Percentiles rank a stretch among this genome's conserved stretches.
Evolutionary conservation across 2,797 vertebrate species (phyloP).

Genomic region (Takifugu ocellatus): DNA sequence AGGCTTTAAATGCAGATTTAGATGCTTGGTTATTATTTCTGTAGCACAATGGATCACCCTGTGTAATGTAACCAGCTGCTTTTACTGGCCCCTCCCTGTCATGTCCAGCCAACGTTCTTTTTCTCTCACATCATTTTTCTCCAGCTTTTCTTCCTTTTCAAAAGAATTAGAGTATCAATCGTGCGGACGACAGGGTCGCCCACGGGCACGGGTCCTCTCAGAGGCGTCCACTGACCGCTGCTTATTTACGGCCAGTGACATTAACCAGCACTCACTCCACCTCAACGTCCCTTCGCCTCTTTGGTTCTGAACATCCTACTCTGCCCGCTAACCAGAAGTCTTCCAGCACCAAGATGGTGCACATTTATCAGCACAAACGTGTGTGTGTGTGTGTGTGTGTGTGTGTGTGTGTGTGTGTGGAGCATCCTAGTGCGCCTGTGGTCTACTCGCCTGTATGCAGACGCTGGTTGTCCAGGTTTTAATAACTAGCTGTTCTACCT

Average conservation of each 20-base stretch:
- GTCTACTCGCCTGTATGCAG: slow-evolving; percentile 10
- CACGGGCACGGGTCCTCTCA: slow-evolving; percentile 56
- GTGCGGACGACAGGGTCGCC: slow-evolving; percentile 41
- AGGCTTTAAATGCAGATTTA: slow-evolving; percentile 65
- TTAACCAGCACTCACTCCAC: slow-evolving; percentile 58
- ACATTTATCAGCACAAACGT: neutral
- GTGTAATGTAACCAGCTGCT: slow-evolving; percentile 71
- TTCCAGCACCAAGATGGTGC: slow-evolving; percentile 6
- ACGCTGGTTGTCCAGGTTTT: slow-evolving; percentile 25
- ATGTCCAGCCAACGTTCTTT: slow-evolving; percentile 24
- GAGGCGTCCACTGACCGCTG: slow-evolving; percentile 64
- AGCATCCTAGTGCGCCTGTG: neutral
- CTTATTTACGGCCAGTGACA: slow-evolving; percentile 63
- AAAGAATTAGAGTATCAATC: slow-evolving; percentile 58
- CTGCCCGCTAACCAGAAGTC: slow-evolving; percentile 26
- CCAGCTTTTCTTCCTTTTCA: slow-evolving; percentile 47
- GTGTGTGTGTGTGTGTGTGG: slow-evolving; percentile 4
- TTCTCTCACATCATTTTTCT: slow-evolving; percentile 20
- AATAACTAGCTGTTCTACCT: slow-evolving; percentile 43
- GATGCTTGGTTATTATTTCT: slow-evolving; percentile 65
- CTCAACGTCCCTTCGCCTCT: slow-evolving; percentile 47
- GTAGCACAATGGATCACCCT: slow-evolving; percentile 64
- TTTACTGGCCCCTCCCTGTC: slow-evolving; percentile 57
- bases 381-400: neutral
- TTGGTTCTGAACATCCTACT: slow-evolving; percentile 25